Evolutionary conservation across 2,888 invertebrate species (phyloP), one percentile per base, ranked within the genome.

Genomic region (Leistus spinibarbis): DNA sequence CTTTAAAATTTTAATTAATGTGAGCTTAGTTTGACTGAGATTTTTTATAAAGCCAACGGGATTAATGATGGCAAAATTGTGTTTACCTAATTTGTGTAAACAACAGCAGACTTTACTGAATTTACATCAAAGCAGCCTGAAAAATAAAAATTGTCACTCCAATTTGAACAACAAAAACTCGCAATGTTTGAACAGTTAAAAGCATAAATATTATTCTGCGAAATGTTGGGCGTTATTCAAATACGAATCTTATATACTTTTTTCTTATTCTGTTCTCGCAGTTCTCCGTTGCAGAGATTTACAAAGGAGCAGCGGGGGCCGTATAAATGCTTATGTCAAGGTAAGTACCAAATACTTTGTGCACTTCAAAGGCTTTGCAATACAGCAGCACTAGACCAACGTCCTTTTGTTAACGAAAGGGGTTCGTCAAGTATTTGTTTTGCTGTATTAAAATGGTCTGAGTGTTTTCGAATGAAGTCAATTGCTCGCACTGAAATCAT

Each of bases 241-340:
- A 40, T 5, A 40, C 5, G 13, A 40, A 40, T 40, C 40, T 40
- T 40, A 40, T 40, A 40, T 40, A 40, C 5, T 40, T 40, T 40
- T 40, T 40, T 40, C 40, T 40, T 5, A 40, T 40, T 40, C 24
- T 23, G 2, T 80, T 77, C 79, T 89, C 89, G 71, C 88, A 95
- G 95, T 95, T 80, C 90, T 93, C 81, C 89, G 92, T 80, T 95
- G 94, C 84, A 90, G 90, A 82, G 93, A 93, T 83, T 87, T 95
- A 78, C 89, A 90, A 80, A 88, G 92, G 78, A 84, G 89, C 16
- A 89, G 90, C 82, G 93, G 91, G 67, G 91, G 90, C 80, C 88
- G 88, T 64, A 90, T 94, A 78, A 94, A 94, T 84, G 94, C 95
- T 77, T 95, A 95, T 84, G 93, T 94, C 22, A 95, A 94, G 89